These are phyloP conservation scores for Sebastes trivittatus DNA, from an alignment of 2,797 vertebrate species.

Conservation along the genomic window DNA sequence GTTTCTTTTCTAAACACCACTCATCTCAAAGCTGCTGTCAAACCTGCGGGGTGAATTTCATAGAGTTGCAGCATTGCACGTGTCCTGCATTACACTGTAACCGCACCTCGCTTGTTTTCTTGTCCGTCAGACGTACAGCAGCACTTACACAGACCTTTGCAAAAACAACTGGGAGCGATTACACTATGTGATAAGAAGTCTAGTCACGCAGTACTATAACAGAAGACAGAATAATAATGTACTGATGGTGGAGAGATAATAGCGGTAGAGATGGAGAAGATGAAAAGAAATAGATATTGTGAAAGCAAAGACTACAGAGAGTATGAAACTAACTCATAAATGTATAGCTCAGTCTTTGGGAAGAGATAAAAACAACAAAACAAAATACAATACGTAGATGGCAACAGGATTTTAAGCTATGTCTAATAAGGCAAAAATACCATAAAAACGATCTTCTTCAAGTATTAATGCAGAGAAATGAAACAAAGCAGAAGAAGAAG, in stretches of 20 bases:
- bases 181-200: background rate
- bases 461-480: background rate
- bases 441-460: background rate
- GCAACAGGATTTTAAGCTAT: background rate
- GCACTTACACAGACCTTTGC: background rate
- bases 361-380: background rate
- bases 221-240: conserved; percentile 6
- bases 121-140: conserved; percentile 20
- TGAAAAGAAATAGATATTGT: background rate
- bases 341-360: background rate
- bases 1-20: background rate
- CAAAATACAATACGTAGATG: background rate
- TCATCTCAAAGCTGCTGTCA: background rate
- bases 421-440: background rate
- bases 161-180: conserved; percentile 38
- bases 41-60: background rate
- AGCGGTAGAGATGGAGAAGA: background rate
- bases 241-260: background rate
- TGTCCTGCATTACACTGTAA: conserved; percentile 23
- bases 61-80: background rate
- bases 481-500: background rate
- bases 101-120: background rate
- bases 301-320: background rate
- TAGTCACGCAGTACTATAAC: conserved; percentile 22
- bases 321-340: background rate